Evolutionary conservation across 2,888 invertebrate genomes (phyloP).

Genomic region (Monoplex corrugatus): DNA sequence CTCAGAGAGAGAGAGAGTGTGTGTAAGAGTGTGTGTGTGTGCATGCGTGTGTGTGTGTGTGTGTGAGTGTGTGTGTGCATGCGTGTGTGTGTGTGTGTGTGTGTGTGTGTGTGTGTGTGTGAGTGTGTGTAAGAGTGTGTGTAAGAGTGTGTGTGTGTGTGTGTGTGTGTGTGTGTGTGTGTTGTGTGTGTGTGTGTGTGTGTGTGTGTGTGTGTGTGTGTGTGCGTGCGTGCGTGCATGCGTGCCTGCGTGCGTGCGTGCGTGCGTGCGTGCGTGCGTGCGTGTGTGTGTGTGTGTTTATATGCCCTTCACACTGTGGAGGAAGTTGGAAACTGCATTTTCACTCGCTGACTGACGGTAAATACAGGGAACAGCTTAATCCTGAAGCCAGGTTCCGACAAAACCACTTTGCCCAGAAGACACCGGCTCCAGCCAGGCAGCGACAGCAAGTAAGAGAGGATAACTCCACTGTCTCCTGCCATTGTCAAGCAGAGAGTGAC

Average conservation of each 20-base stretch:
- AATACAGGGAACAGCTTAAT: constrained; percentile 72
- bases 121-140: too few relatives aligned
- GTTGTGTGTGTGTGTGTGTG: neutral
- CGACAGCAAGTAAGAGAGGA: constrained; percentile 73
- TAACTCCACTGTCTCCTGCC: constrained; percentile 67
- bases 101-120: too few relatives aligned
- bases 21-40: too few relatives aligned
- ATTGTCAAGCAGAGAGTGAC: constrained; percentile 71
- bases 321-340: constrained; percentile 72
- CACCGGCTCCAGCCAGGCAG: constrained; percentile 70
- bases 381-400: constrained; percentile 59
- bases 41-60: too few relatives aligned
- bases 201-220: constrained; percentile 20
- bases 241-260: neutral
- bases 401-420: constrained; percentile 70
- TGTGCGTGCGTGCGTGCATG: neutral
- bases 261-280: neutral
- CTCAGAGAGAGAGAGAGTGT: too few relatives aligned
- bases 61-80: too few relatives aligned
- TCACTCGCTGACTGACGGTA: constrained; percentile 78
- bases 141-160: too few relatives aligned
- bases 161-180: too few relatives aligned
- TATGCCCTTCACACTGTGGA: constrained; percentile 44
- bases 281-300: neutral
- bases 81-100: too few relatives aligned